A percentile compares a stretch with the other conserved stretches of the same genome.
These are phyloP conservation scores for Camponotus pennsylvanicus DNA, from an alignment of 1,140 invertebrate species.

Conservation along the genomic window DNA sequence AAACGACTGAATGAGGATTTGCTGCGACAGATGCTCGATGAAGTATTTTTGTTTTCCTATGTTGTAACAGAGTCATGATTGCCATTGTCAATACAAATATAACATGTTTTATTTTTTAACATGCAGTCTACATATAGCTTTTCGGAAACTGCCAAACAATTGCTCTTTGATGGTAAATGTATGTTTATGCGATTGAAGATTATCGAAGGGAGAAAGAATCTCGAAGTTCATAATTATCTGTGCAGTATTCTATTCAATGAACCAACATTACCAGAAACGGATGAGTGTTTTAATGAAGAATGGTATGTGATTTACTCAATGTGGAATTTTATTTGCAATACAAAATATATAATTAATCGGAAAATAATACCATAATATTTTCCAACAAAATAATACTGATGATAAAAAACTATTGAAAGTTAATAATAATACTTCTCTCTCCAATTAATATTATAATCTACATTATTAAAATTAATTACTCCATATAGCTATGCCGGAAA, in stretches of 20 bases:
- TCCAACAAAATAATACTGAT: not conserved
- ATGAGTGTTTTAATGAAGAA: slow-evolving; percentile 75
- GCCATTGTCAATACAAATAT: not conserved
- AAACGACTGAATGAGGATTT: slow-evolving; percentile 79
- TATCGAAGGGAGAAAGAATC: slow-evolving; percentile 66
- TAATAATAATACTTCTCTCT: not conserved
- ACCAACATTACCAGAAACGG: slow-evolving; percentile 72
- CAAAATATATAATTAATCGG: not conserved
- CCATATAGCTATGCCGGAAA: slow-evolving; percentile 77
- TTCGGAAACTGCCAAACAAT: slow-evolving; percentile 73
- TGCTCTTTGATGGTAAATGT: slow-evolving; percentile 82
- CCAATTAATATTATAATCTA: slow-evolving; percentile 25
- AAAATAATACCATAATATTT: not conserved
- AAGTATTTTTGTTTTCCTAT: slow-evolving; percentile 69
- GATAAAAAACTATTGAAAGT: not conserved
- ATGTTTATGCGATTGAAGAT: slow-evolving; percentile 81
- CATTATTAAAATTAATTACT: slow-evolving; percentile 21
- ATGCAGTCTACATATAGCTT: slow-evolving; percentile 79
- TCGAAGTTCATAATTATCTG: slow-evolving; percentile 80
- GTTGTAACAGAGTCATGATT: not conserved
- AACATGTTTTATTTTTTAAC: not conserved
- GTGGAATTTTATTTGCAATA: slow-evolving; percentile 10
- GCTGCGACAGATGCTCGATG: slow-evolving; percentile 78
- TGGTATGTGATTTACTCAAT: slow-evolving; percentile 72
- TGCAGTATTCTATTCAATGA: slow-evolving; percentile 79